Conservation (phyloP, 2,113 vertebrate genomes). For the Festucalex cinctus region DNA sequence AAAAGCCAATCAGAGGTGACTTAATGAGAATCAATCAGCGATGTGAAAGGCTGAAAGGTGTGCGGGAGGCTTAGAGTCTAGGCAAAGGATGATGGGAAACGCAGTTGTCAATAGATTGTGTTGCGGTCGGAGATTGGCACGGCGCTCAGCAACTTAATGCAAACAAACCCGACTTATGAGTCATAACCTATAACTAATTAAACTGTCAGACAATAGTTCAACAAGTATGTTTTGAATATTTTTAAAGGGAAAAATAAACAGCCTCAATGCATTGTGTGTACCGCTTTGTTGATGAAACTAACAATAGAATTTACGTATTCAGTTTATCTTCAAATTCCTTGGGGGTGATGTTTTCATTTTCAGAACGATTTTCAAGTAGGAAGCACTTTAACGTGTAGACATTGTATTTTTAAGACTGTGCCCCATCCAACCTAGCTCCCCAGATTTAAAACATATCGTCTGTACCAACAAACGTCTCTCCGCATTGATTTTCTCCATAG, state of each 20-base stretch:
- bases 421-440: constrained; percentile 13
- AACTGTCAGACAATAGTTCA: no score
- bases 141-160: neutral
- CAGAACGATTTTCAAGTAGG: neutral
- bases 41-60: neutral
- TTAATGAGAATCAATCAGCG: constrained; percentile 11
- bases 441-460: constrained; percentile 13
- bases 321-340: neutral
- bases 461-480: constrained; percentile 19
- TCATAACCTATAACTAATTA: no score
- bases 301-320: neutral
- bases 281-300: no score
- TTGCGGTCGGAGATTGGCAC: neutral
- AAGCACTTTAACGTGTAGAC: neutral
- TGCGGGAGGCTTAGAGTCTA: neutral
- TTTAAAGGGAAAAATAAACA: no score
- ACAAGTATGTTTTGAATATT: no score
- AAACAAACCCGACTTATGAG: neutral
- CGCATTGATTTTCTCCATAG: constrained; percentile 4
- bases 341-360: neutral
- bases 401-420: constrained; percentile 13
- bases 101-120: neutral
- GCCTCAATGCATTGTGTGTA: no score
- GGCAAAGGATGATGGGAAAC: neutral
- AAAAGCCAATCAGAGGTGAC: constrained; percentile 7